Evolutionary conservation across 2,797 vertebrate genomes (phyloP), one percentile per base, ranked within the genome.

Genomic region (Acanthopagrus latus): DNA sequence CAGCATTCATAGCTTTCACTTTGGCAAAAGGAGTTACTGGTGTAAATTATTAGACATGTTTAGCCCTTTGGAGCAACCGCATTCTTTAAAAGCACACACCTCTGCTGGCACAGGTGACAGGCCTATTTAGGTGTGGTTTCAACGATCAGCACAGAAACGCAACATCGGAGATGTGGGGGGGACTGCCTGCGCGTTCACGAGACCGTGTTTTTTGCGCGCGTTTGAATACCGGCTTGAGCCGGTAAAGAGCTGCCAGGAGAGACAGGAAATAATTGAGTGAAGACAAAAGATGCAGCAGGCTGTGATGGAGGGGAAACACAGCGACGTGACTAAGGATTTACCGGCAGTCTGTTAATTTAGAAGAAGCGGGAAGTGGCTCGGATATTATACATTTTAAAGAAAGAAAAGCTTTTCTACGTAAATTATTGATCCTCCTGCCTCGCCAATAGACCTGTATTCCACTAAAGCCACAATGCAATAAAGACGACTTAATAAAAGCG

Each of bases 161-260:
- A 33, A 33, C 29, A 7, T 33, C 29, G 33, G 7, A 33, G 29
- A 33, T 33, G 29, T 29, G 6, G 29, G 29, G 29, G 1, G 6
- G 41, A 38, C 46, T 18, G 29, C 21, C 7, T 54, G 90, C 91
- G 88, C 91, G 77, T 86, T 80, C 91, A 25, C 27, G 86, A 63
- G 0, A 38, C 7, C 7, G 9, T 7, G 6, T 2, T 1, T 48
- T 21, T 47, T 63, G 88, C 89, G 89, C 71, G 79, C 84, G 87
- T 71, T 17, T 59, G 59, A 86, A 91, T 92, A 93, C 95, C 92
- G 91, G 95, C 93, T 95, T 6, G 64, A 95, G 90, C 95, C 93
- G 91, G 95, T 94, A 87, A 78, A 81, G 88, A 88, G 84, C 89
- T 83, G 83, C 62, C 47, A 72, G 33, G 71, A 59, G 86, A 76